phyloP scores from a whole-genome alignment of 2,797 vertebrate genomes.

The Psittacula echo region DNA sequence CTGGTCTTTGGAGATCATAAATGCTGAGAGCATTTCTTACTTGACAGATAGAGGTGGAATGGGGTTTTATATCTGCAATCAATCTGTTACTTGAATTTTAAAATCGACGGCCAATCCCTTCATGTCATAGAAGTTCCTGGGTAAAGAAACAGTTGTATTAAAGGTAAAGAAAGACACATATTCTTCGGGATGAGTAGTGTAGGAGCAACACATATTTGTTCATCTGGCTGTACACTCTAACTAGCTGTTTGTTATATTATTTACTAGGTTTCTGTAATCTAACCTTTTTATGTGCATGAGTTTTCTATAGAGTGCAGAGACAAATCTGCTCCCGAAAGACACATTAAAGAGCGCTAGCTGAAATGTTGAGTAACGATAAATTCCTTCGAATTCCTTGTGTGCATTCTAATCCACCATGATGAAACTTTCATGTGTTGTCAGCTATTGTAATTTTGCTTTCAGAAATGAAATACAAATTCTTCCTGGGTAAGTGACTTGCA shows the following conservation, averaged over 20 bases:
- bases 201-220: constrained; percentile 15
- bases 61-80: constrained; percentile 4
- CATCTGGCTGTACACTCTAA: constrained; percentile 25
- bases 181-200: background rate
- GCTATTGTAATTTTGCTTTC: constrained; percentile 83
- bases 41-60: background rate
- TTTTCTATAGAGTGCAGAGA: constrained; percentile 72
- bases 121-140: constrained; percentile 2
- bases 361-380: constrained; percentile 79
- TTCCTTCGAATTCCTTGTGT: constrained; percentile 74
- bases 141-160: constrained; percentile 15
- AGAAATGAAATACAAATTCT: constrained; percentile 75
- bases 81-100: background rate
- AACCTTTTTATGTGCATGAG: constrained; percentile 60
- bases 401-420: constrained; percentile 74
- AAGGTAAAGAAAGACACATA: background rate
- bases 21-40: background rate
- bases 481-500: constrained; percentile 74
- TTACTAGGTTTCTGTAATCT: constrained; percentile 72
- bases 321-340: constrained; percentile 77
- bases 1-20: background rate
- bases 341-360: constrained; percentile 66
- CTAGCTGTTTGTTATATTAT: constrained; percentile 75
- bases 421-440: constrained; percentile 82
- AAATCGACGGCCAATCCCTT: constrained; percentile 6